These are phyloP conservation scores for Neolamprologus ventralis DNA, from an alignment of 2,113 vertebrate genomes.

Conservation along the genomic window DNA sequence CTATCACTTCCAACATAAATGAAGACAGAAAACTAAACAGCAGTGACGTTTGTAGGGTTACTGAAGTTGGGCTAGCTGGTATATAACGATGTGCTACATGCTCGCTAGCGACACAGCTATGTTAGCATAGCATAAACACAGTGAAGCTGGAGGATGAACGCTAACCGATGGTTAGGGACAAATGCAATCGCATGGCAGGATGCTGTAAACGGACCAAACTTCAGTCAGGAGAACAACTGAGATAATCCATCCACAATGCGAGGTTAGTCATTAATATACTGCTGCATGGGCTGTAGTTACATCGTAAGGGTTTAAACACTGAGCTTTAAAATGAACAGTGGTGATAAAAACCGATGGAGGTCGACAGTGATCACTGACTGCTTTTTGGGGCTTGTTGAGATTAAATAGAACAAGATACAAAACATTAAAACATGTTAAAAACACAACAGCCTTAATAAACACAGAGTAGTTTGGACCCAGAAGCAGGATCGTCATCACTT, in stretches of 20 bases:
- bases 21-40: background rate
- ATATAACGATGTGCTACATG: background rate
- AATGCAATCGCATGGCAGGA: accelerated
- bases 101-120: background rate
- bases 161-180: accelerated
- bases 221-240: background rate
- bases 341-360: accelerated
- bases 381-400: accelerated
- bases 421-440: background rate
- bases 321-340: too few relatives aligned
- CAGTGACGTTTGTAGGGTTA: background rate
- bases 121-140: accelerated
- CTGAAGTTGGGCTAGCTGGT: background rate
- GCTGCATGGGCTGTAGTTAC: too few relatives aligned
- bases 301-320: accelerated
- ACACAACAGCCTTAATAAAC: accelerated
- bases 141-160: background rate
- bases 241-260: accelerated
- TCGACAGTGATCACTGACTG: background rate
- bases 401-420: background rate
- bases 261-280: accelerated
- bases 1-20: background rate
- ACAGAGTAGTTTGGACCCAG: background rate
- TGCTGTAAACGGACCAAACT: accelerated
- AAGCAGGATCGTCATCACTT: background rate